Percentiles rank a stretch among this genome's conserved stretches.
phyloP scores from a whole-genome alignment of 2,113 vertebrate genomes.

The Bostrychus sinensis region DNA sequence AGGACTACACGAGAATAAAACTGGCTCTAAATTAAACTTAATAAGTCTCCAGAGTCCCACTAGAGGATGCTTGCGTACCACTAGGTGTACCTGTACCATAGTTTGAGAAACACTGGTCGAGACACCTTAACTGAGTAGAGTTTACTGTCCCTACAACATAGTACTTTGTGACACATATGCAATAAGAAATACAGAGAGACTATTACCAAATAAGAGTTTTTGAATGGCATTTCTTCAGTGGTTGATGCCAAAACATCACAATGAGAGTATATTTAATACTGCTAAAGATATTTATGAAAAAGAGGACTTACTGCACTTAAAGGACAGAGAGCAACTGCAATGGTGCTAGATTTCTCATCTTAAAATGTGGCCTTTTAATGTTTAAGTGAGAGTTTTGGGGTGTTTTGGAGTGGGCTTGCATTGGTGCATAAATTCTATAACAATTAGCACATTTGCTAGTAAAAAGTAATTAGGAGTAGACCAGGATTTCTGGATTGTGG shows the following conservation, averaged over 20 bases:
- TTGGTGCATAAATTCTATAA: too few relatives aligned
- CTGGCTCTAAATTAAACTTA: too few relatives aligned
- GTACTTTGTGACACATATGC: background rate
- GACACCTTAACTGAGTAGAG: background rate
- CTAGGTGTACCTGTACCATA: background rate
- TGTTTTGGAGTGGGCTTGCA: background rate
- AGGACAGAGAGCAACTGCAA: background rate
- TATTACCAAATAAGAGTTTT: slow-evolving; percentile 5
- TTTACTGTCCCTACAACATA: background rate
- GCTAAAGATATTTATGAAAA: slow-evolving; percentile 6
- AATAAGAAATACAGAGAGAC: slow-evolving; percentile 1
- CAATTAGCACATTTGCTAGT: too few relatives aligned
- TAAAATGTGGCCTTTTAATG: slow-evolving; percentile 1
- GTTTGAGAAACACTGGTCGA: too few relatives aligned
- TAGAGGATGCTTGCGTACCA: background rate
- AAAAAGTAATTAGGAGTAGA: too few relatives aligned
- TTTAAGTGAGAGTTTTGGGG: background rate
- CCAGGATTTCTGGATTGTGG: too few relatives aligned
- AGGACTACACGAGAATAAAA: too few relatives aligned
- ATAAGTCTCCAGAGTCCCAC: too few relatives aligned
- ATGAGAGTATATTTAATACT: slow-evolving; percentile 7
- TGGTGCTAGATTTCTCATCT: background rate
- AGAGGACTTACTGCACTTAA: background rate
- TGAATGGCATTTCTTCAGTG: slow-evolving; percentile 3
- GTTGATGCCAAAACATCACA: slow-evolving; percentile 4